A percentile compares a stretch with the other conserved stretches of the same genome.
These are phyloP conservation scores for Drosophila parabipectinata DNA, from an alignment of 1,140 invertebrate species.

Conservation along the genomic window DNA sequence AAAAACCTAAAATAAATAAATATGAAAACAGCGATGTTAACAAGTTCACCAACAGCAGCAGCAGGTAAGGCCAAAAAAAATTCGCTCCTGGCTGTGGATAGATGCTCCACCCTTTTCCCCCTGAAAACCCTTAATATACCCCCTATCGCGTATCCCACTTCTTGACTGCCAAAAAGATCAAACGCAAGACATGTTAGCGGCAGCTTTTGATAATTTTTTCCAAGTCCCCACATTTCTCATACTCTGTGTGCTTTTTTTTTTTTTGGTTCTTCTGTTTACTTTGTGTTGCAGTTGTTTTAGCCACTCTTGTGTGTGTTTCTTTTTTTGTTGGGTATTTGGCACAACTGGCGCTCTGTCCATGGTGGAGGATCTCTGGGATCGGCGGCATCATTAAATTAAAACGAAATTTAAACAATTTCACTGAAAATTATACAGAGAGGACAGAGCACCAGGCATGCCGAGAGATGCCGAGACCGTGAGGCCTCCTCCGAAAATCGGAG, in stretches of 20 bases:
- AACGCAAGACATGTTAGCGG: slow-evolving; percentile 76
- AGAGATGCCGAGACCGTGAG: background rate
- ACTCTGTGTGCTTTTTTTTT: slow-evolving; percentile 48
- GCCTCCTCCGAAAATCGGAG: slow-evolving; percentile 2
- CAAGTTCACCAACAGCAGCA: slow-evolving; percentile 71
- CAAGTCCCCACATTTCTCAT: slow-evolving; percentile 74
- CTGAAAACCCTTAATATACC: slow-evolving; percentile 17
- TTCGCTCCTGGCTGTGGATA: slow-evolving; percentile 24
- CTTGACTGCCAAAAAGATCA: slow-evolving; percentile 65
- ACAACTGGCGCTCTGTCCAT: slow-evolving; percentile 70
- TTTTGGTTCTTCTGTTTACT: slow-evolving; percentile 22
- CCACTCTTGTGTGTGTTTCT: slow-evolving; percentile 8
- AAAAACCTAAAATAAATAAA: slow-evolving; percentile 31
- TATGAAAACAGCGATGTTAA: slow-evolving; percentile 75
- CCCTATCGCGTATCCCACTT: slow-evolving; percentile 8
- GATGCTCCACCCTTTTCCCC: slow-evolving; percentile 18
- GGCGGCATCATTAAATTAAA: slow-evolving; percentile 81
- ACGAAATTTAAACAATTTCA: slow-evolving; percentile 83
- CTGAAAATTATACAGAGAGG: slow-evolving; percentile 77
- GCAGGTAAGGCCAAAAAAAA: slow-evolving; percentile 54
- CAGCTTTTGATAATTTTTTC: slow-evolving; percentile 78
- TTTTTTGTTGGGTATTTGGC: slow-evolving; percentile 30
- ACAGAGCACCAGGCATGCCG: slow-evolving; percentile 4
- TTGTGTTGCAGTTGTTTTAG: slow-evolving; percentile 35
- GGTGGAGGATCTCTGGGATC: slow-evolving; percentile 25